phyloP scores from a whole-genome alignment of 2,113 vertebrate genomes.

The Trinectes maculatus region DNA sequence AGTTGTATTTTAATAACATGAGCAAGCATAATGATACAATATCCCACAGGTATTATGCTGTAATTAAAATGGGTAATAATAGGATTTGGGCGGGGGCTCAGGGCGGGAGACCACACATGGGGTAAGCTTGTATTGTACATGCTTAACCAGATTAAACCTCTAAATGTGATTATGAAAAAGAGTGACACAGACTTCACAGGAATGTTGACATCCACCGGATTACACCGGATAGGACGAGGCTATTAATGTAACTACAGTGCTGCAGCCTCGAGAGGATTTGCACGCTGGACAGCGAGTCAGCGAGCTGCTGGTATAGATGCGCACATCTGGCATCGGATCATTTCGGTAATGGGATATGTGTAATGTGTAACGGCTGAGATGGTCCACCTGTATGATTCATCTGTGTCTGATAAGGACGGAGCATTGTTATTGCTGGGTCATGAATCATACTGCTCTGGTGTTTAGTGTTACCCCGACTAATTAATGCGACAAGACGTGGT shows the following conservation, averaged over 20 bases:
- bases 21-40: conserved; percentile 76
- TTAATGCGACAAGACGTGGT: conserved; percentile 32
- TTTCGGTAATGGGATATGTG: conserved; percentile 34
- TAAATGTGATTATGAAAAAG: conserved; percentile 78
- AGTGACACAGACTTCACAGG: conserved; percentile 81
- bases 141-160: conserved; percentile 81
- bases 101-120: conserved; percentile 80
- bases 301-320: conserved; percentile 47
- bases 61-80: conserved; percentile 80
- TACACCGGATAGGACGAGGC: conserved; percentile 36
- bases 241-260: conserved; percentile 42
- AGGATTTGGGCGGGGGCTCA: conserved; percentile 71
- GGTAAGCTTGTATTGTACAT: conserved; percentile 79
- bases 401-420: conserved; percentile 19
- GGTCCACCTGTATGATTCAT: conserved; percentile 50
- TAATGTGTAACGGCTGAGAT: conserved; percentile 30
- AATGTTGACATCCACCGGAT: conserved; percentile 68
- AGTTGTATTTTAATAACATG: conserved; percentile 67
- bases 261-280: conserved; percentile 51
- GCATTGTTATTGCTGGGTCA: conserved; percentile 44
- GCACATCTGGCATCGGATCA: conserved; percentile 53
- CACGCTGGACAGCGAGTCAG: conserved; percentile 27
- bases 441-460: conserved; percentile 41
- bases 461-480: conserved; percentile 34
- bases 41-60: conserved; percentile 82